phyloP scores from a whole-genome alignment of 2,888 invertebrate species.

The Apomyelois bistriatella region DNA sequence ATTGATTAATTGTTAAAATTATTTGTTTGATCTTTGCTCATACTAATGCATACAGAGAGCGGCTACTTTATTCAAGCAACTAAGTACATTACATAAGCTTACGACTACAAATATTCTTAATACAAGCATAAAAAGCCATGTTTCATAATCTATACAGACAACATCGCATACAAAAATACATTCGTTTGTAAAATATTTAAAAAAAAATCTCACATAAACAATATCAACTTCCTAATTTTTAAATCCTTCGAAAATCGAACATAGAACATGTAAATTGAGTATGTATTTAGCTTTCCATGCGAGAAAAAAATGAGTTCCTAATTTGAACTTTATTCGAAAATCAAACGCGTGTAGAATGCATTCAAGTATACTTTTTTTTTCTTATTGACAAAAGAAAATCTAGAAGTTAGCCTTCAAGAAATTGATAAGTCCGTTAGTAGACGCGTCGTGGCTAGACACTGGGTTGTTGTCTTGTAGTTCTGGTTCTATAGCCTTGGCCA shows the following conservation, averaged over 20 bases:
- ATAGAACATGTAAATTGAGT: background rate
- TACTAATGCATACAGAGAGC: background rate
- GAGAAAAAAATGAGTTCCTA: too few species aligned
- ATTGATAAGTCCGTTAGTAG: conserved; percentile 98
- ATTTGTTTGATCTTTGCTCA: background rate
- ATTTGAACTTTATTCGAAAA: background rate
- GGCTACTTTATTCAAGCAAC: conserved; percentile 5
- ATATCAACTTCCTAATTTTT: background rate
- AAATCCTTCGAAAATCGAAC: background rate
- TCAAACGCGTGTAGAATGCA: background rate
- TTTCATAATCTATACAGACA: background rate
- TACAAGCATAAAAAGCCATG: background rate
- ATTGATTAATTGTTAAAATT: too few species aligned
- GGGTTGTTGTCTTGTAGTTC: conserved; percentile 86
- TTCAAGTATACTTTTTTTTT: background rate
- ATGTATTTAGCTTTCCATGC: too few species aligned
- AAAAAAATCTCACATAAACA: background rate
- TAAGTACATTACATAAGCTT: conserved; percentile 5
- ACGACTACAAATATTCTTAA: conserved; percentile 8
- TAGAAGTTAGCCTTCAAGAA: conserved; percentile 88
- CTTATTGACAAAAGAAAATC: background rate
- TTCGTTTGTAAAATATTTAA: background rate
- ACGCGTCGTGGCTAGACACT: conserved; percentile 91
- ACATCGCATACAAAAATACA: background rate
- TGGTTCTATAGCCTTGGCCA: conserved; percentile 99